Conservation (phyloP, 2,113 vertebrate species). For the Camelus bactrianus region DNA sequence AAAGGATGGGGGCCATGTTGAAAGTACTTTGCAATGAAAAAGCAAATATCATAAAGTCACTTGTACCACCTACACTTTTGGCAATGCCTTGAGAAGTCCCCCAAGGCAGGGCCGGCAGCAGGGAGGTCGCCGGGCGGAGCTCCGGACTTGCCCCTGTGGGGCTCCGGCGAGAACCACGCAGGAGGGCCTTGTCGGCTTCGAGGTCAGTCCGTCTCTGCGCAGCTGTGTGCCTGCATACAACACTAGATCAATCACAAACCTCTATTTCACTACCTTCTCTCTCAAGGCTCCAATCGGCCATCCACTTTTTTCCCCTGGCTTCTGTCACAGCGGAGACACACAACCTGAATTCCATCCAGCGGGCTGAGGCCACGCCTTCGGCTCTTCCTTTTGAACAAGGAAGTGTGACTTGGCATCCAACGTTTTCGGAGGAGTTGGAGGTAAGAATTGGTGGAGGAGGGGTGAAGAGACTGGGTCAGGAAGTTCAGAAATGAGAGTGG, state of each 20-base stretch:
- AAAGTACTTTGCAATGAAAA: not conserved
- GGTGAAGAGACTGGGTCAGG: too few relatives aligned
- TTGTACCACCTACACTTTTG: not conserved
- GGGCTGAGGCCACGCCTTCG: not conserved
- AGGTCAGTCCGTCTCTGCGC: not conserved
- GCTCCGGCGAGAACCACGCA: accelerated
- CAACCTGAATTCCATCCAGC: not conserved
- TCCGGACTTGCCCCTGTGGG: not conserved
- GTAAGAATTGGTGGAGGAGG: not conserved
- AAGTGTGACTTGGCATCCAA: not conserved
- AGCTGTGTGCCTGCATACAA: not conserved
- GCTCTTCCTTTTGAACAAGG: not conserved
- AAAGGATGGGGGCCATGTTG: not conserved
- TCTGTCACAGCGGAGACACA: not conserved
- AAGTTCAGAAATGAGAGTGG: not conserved
- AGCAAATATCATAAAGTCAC: not conserved
- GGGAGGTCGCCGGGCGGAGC: not conserved
- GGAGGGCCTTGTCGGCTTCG: not conserved
- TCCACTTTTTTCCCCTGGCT: not conserved
- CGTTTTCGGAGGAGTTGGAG: not conserved
- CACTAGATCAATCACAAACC: not conserved
- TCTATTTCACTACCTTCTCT: not conserved
- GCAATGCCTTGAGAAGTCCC: not conserved
- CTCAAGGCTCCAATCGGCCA: not conserved
- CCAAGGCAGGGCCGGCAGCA: too few relatives aligned